Evolutionary conservation across 2,888 invertebrate species (phyloP), one percentile per base, ranked within the genome.

Genomic region (Nomada hirtipes): DNA sequence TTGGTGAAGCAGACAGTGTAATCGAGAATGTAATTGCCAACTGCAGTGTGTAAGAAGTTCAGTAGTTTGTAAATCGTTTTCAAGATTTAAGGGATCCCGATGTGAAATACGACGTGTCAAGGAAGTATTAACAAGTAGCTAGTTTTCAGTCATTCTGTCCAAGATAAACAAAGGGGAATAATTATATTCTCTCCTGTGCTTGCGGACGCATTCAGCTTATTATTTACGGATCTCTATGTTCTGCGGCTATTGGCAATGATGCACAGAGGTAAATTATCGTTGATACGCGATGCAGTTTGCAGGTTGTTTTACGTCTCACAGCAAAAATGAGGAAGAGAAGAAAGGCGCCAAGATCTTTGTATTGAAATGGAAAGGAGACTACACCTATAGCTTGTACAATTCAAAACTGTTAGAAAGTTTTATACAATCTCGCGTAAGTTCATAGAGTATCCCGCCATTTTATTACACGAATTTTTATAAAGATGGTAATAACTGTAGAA

Each of bases 321-420:
- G 44, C 57, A 59, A 15, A 57, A 36, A 47, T 42, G 67, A 70
- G 13, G 10, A 55, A 60, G 15, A 13, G 47, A n/a, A 59, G 65
- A 64, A 55, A 18, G 76, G 79, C 84, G 87, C 86, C 88, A 90
- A 89, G 67, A 86, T 80, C 76, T 83, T 72, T 83, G 76, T 81
- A 86, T 60, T 78, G 79, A 83, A 84, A 75, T 88, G 85, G 84
- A 63, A 86, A 74, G 63, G 63, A 13, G 13, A n/a, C 20, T 36
- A 11, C 7, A 29, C 36, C 11, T 52, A 42, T 15, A 52, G 11
- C 7, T 59, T 74, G 65, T 47, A 47, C 20, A 80, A 79, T 59
- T 26, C 9, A 15, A n/a, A 47, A 47, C 36, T 36, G 13, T 36
- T 44, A 55, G 18, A 61, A 52, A 71, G 70, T 65, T 15, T 7